Base-by-base conservation (phyloP, 2,888 invertebrate species). In the Phaonia tiefii region DNA sequence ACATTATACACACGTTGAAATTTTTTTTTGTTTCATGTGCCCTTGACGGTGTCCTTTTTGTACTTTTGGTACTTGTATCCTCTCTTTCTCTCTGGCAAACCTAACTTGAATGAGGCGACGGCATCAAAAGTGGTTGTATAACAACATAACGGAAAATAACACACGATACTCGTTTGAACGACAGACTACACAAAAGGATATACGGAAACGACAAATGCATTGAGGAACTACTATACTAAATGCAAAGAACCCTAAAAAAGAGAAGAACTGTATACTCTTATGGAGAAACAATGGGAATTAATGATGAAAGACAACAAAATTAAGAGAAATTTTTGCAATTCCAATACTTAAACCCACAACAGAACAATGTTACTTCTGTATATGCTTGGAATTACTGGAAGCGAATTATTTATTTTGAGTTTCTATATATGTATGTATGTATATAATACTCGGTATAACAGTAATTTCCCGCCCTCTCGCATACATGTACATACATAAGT, bases 11-110 rank as follows among this genome's bases (percentile, higher is more conserved):
- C 51, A 63, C 51, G 42, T 63, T 51, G 13, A 15, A 49, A 22
- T 46, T 69, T 56, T 56, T n/a, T 63, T 63, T 67, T 44, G 67
- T 56, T 63, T 54, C 63, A 37, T 46, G 71, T 81, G 81, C 75
- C 81, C 81, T 81, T 81, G 81, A 75, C 67, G 72, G 49, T 81
- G 81, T 81, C 81, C 81, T 81, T 81, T 81, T 78, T 44, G 49
- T 75, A 42, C 39, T 69, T 69, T 54, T 78, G 31, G 49, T 75
- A 42, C 39, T 69, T 69, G 39, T 56, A 37, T 71, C 37, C 25
- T 46, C 10, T 49, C 49, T 49, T 58, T 20, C 31, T 31, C 31
- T 31, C 31, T 31, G 8, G 31, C 31, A 31, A 31, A 31, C 31
- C 3, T 31, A 31, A 5, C 31, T 31, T 51, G 51, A 51, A 51